These are phyloP conservation scores for Crenichthys baileyi DNA, from an alignment of 2,797 vertebrate species.

Conservation along the genomic window DNA sequence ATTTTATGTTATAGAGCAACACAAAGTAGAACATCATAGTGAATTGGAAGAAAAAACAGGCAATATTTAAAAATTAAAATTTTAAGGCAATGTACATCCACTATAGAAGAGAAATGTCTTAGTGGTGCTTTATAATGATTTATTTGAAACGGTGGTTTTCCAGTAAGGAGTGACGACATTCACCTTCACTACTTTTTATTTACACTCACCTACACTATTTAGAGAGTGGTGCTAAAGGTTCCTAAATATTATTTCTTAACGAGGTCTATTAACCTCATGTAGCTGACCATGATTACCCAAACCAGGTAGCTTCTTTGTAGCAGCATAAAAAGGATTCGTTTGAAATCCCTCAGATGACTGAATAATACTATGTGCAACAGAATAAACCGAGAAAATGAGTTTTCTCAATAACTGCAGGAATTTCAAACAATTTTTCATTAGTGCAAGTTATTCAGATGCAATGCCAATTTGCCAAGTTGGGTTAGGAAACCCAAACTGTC, in stretches of 20 bases:
- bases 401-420: no score
- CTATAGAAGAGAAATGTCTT: no score
- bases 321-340: no score
- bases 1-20: not conserved
- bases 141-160: not conserved
- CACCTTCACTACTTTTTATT: not conserved
- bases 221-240: not conserved
- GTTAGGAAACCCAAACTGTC: no score
- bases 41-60: not conserved
- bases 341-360: no score
- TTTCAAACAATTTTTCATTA: no score
- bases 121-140: not conserved
- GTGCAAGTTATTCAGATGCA: no score
- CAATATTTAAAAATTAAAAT: not conserved
- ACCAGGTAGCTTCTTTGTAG: no score
- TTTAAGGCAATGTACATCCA: not conserved
- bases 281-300: not conserved
- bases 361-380: no score
- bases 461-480: no score
- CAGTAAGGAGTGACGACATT: not conserved
- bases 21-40: not conserved
- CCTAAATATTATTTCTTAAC: not conserved
- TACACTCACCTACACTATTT: not conserved
- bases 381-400: no score
- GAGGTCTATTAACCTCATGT: not conserved